These are phyloP conservation scores for Stictonetta naevosa DNA, from an alignment of 2,113 vertebrate species.

Conservation along the genomic window DNA sequence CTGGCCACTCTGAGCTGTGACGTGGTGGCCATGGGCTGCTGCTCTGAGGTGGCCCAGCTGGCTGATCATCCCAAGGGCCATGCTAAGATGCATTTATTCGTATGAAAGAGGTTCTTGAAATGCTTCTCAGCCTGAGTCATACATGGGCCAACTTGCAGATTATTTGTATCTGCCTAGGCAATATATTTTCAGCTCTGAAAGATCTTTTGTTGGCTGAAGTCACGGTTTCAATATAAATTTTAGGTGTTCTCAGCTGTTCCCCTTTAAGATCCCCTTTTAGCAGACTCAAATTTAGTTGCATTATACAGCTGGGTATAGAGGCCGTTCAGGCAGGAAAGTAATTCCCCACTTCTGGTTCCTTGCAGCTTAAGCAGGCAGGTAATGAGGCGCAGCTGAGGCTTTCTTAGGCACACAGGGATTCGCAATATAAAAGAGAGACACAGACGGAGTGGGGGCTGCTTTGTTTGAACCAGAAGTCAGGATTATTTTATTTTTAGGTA, in stretches of 20 bases:
- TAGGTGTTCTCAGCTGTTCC: neutral
- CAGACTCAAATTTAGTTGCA: neutral
- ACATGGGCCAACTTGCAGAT: neutral
- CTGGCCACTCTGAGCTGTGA: neutral
- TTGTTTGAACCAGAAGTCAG: fast-evolving
- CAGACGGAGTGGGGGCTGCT: fast-evolving
- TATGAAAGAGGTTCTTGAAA: neutral
- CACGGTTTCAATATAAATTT: neutral
- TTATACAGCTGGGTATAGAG: neutral
- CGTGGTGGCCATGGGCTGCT: neutral
- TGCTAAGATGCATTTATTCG: neutral
- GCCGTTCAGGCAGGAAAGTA: neutral
- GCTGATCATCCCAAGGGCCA: neutral
- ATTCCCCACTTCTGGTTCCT: neutral
- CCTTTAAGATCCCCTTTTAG: neutral
- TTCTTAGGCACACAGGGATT: neutral
- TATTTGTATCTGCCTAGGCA: neutral
- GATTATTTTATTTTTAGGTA: no score
- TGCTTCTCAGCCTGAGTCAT: neutral
- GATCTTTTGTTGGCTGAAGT: neutral
- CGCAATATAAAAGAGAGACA: neutral
- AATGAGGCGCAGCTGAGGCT: neutral
- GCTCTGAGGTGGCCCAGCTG: neutral
- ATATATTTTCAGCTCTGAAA: neutral
- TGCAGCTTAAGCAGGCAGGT: neutral